phyloP scores from a whole-genome alignment of 2,113 vertebrate genomes.

The Ranitomeya imitator region DNA sequence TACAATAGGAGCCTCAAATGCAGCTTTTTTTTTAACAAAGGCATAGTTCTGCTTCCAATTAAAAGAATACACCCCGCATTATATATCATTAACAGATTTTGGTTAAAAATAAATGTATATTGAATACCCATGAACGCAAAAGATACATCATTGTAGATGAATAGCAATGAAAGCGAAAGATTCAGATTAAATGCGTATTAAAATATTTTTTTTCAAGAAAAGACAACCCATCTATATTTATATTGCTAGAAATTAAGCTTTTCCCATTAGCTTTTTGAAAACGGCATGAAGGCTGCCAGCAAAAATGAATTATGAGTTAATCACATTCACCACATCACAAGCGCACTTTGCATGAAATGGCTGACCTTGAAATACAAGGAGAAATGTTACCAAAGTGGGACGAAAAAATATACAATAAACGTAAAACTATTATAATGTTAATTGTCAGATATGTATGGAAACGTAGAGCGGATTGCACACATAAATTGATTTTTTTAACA shows the following conservation, averaged over 20 bases:
- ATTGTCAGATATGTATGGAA: neutral
- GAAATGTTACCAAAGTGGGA: constrained; percentile 36
- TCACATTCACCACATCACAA: constrained; percentile 57
- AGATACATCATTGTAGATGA: neutral
- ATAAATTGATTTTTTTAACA: neutral
- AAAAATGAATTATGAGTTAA: constrained; percentile 59
- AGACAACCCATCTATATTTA: constrained; percentile 50
- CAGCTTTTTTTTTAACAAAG: neutral
- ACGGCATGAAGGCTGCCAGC: constrained; percentile 55
- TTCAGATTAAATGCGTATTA: constrained; percentile 20
- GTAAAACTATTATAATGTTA: neutral
- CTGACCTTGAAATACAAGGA: constrained; percentile 54
- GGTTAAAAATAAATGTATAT: neutral
- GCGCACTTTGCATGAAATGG: constrained; percentile 56
- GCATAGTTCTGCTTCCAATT: neutral
- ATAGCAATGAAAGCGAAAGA: neutral
- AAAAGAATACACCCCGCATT: neutral
- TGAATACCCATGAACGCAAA: neutral
- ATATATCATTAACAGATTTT: neutral
- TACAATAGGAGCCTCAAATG: neutral
- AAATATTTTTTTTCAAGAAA: constrained; percentile 23
- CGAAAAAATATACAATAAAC: constrained; percentile 17
- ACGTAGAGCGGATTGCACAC: neutral
- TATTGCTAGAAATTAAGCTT: constrained; percentile 47
- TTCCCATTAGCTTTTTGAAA: constrained; percentile 52